Base-by-base conservation (phyloP, 2,797 vertebrate genomes). In the Glossophaga mutica region DNA sequence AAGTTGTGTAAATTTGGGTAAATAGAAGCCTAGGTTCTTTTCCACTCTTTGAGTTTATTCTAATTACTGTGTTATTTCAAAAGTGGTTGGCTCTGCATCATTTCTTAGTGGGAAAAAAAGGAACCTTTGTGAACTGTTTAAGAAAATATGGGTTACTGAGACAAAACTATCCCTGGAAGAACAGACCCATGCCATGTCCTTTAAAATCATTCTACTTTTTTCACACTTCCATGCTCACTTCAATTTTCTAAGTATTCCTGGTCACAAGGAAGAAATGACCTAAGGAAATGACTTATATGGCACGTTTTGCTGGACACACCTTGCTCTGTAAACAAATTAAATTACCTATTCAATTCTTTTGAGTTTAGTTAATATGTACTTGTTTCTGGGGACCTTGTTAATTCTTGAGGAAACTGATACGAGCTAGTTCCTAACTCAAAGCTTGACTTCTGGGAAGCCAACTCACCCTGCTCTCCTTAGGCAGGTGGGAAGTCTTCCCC, bases 201-300 rank as follows among this genome's bases (percentile, higher is more conserved):
- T 78, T 70, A 34, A 76, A 73, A 71, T 34, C 16, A 73, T 21
- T 50, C n/a, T 68, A 39, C 39, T 26, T 84, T 83, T 83, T 44
- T 95, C n/a, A 18, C 88, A 87, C 8, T 34, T 85, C 52, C n/a
- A 55, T n/a, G 37, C 24, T 93, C 15, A 84, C 79, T 74, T 68
- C n/a, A 79, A 14, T 65, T 94, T 93, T 90, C 82, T 84, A 84
- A 84, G 32, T 71, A 90, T 37, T 73, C 24, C 70, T 92, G 59
- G 52, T 1, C 9, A 52, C n/a, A 10, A 82, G 29, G 86, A 68
- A 29, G n/a, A 87, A 96, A 87, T 85, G 59, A 76, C 11, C 8
- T 39, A 52, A 37, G 71, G 26, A 76, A 84, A 81, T n/a, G 44
- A 81, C 44, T 67, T 42, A 46, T 1, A 3, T 44, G 26, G 15